These are phyloP conservation scores for Nipponia nippon DNA, from an alignment of 2,113 vertebrate species.

Conservation along the genomic window DNA sequence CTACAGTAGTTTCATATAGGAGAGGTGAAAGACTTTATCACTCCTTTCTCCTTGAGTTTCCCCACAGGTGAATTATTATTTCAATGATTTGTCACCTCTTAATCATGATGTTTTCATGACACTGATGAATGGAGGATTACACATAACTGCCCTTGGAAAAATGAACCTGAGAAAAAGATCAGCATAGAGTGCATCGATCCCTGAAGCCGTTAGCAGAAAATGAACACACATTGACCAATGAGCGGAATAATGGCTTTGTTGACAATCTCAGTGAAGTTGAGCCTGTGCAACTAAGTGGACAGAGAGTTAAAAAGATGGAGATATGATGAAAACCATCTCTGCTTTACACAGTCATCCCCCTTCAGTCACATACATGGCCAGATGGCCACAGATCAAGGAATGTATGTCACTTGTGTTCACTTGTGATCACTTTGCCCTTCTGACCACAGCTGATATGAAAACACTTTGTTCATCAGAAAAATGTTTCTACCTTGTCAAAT, in stretches of 20 bases:
- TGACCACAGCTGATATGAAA: neutral
- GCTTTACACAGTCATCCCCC: neutral
- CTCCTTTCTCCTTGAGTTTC: neutral
- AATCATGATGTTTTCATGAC: neutral
- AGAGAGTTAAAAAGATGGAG: neutral
- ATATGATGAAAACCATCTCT: neutral
- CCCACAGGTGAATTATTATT: neutral
- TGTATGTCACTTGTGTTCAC: neutral
- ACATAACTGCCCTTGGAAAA: neutral
- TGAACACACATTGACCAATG: conserved; percentile 54
- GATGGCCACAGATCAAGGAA: neutral
- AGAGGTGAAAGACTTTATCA: neutral
- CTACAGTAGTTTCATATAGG: neutral
- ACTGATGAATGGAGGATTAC: neutral
- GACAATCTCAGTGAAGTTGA: conserved; percentile 44
- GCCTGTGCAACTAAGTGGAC: neutral
- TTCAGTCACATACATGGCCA: neutral
- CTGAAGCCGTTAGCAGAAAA: conserved; percentile 56
- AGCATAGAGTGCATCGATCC: neutral
- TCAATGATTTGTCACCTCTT: neutral
- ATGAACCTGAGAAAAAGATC: conserved; percentile 22
- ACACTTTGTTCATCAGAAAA: neutral
- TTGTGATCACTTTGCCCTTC: neutral
- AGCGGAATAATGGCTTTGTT: conserved; percentile 71
- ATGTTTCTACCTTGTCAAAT: neutral